Evolutionary conservation across 2,113 vertebrate genomes (phyloP).

Genomic region (Abramis brama): DNA sequence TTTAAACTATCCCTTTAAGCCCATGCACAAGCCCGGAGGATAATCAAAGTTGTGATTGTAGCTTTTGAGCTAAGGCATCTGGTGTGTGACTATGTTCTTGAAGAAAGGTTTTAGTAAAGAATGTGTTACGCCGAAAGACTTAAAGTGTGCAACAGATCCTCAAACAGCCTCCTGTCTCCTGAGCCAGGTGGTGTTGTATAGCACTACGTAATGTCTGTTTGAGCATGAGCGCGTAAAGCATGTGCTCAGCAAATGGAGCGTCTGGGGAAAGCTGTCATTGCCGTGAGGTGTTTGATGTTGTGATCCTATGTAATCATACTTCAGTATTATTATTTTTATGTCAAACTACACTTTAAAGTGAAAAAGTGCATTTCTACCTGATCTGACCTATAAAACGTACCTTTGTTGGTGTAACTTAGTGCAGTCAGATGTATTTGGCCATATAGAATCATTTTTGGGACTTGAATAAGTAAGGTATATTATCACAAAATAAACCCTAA

Average conservation of each 20-base stretch:
- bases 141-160: conserved; percentile 62
- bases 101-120: conserved; percentile 41
- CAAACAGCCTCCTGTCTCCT: conserved; percentile 58
- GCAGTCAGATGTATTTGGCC: background rate
- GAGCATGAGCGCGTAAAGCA: conserved; percentile 70
- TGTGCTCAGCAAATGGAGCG: conserved; percentile 72
- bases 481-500: background rate
- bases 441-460: background rate
- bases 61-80: conserved; percentile 25
- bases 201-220: conserved; percentile 66
- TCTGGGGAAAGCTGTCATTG: conserved; percentile 55
- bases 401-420: background rate
- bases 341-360: conserved; percentile 22
- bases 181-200: conserved; percentile 74
- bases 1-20: background rate
- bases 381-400: background rate
- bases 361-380: conserved; percentile 7
- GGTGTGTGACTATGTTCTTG: conserved; percentile 8
- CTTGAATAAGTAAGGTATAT: background rate
- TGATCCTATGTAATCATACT: conserved; percentile 56
- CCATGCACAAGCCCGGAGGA: background rate
- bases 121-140: conserved; percentile 41
- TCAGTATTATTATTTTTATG: conserved; percentile 22
- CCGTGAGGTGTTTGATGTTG: conserved; percentile 64
- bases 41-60: conserved; percentile 29